A percentile compares a stretch with the other conserved stretches of the same genome.
Evolutionary conservation across 1,140 invertebrate species (phyloP).

Genomic region (Drosophila mojavensis): DNA sequence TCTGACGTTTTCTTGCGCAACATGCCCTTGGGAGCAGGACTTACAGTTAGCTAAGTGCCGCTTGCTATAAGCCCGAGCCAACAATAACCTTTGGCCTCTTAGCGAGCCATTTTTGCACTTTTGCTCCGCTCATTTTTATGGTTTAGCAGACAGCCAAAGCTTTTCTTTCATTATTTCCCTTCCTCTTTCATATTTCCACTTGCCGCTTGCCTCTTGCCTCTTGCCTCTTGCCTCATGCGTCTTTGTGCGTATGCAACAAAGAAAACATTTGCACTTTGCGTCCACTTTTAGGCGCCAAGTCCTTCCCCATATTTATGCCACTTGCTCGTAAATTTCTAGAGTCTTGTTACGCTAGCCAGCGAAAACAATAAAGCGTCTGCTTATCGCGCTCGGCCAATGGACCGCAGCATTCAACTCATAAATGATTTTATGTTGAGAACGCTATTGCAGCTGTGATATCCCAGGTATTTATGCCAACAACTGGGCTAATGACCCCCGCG

Average conservation of each 20-base stretch:
- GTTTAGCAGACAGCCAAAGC: not conserved
- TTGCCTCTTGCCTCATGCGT: not conserved
- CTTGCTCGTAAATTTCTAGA: conserved; percentile 24
- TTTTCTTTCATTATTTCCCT: not conserved
- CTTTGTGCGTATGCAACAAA: conserved; percentile 12
- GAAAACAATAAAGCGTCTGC: conserved; percentile 34
- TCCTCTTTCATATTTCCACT: not conserved
- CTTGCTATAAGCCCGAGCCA: conserved; percentile 20
- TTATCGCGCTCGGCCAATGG: conserved; percentile 40
- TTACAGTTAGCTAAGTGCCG: conserved; percentile 11
- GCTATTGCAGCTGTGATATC: conserved; percentile 3
- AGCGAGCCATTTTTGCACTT: conserved; percentile 26
- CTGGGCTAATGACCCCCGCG: conserved; percentile 29
- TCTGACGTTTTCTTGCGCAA: too few species aligned
- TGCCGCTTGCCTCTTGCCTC: too few species aligned
- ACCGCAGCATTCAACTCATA: conserved; percentile 21
- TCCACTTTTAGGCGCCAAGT: conserved; percentile 24
- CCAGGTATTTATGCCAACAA: conserved; percentile 29
- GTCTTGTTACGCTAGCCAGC: not conserved
- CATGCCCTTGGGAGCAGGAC: not conserved
- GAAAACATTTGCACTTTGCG: conserved; percentile 43
- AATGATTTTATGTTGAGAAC: conserved; percentile 31
- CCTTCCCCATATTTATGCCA: conserved; percentile 13
- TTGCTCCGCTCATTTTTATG: conserved; percentile 15
- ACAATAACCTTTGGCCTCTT: conserved; percentile 34